Evolutionary conservation across 1,140 invertebrate species (phyloP).

Genomic region (Telenomus remus): DNA sequence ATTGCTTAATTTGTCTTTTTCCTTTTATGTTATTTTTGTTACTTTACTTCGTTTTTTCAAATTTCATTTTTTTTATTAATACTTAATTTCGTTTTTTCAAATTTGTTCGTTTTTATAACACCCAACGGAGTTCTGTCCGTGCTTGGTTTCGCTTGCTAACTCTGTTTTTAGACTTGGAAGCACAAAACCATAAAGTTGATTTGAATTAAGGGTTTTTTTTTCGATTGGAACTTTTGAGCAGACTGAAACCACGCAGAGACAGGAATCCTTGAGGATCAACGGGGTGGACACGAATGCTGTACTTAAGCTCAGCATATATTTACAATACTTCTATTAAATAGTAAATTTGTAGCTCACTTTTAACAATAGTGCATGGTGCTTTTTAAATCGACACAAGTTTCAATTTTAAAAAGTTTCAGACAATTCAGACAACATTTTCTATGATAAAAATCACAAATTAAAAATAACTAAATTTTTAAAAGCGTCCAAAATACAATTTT

Average conservation of each 20-base stretch:
- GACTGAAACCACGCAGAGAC: conserved; percentile 53
- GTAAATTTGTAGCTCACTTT: conserved; percentile 75
- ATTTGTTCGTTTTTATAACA: conserved; percentile 59
- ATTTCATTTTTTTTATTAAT: conserved; percentile 52
- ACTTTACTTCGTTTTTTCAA: conserved; percentile 13
- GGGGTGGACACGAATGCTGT: conserved; percentile 74
- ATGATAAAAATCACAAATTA: too few relatives aligned
- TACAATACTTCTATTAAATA: conserved; percentile 73
- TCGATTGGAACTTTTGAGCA: not conserved
- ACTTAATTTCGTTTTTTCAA: conserved; percentile 66
- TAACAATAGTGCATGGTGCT: conserved; percentile 76
- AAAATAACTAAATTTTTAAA: not conserved
- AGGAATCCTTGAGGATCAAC: conserved; percentile 59
- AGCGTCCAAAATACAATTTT: not conserved
- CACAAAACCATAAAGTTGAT: too few relatives aligned
- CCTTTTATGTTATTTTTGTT: conserved; percentile 42
- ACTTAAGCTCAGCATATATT: conserved; percentile 74
- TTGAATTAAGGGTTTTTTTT: too few relatives aligned
- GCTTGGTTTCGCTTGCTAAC: conserved; percentile 35
- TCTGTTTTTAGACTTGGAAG: too few relatives aligned
- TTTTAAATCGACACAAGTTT: conserved; percentile 68
- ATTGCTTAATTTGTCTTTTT: conserved; percentile 74
- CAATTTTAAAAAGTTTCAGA: not conserved
- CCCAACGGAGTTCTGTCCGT: conserved; percentile 55
- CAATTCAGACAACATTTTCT: not conserved